phyloP scores from a whole-genome alignment of 2,797 vertebrate genomes.

The Myiotriccus ornatus region DNA sequence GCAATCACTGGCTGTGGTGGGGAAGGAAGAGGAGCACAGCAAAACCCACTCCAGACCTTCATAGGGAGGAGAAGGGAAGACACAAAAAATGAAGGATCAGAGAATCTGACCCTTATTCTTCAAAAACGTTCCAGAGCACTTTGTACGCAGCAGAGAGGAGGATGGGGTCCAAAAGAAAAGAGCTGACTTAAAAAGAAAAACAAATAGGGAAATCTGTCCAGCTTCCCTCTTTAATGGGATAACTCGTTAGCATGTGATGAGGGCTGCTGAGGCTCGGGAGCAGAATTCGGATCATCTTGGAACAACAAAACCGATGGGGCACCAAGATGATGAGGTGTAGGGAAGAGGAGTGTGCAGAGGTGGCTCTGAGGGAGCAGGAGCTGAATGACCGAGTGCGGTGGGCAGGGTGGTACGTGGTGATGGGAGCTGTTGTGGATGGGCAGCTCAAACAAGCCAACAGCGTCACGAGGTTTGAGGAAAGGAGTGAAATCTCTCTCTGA shows the following conservation, averaged over 20 bases:
- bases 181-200: not conserved
- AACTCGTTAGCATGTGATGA: not conserved
- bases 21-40: not conserved
- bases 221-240: not conserved
- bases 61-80: not conserved
- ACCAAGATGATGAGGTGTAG: fast-evolving
- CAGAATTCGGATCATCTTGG: not conserved
- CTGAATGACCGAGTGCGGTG: fast-evolving
- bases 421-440: not conserved
- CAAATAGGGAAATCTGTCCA: not conserved
- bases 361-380: not conserved
- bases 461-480: fast-evolving
- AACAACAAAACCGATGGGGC: not conserved
- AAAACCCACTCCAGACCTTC: not conserved
- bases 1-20: not conserved
- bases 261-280: not conserved
- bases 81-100: not conserved
- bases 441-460: not conserved
- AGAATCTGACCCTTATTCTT: not conserved
- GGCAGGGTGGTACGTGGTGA: fast-evolving
- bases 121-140: not conserved
- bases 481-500: not conserved
- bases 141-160: not conserved
- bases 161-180: not conserved
- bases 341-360: not conserved